Evolutionary conservation across 2,888 invertebrate species (phyloP).

Genomic region (Aleiodes testaceus): DNA sequence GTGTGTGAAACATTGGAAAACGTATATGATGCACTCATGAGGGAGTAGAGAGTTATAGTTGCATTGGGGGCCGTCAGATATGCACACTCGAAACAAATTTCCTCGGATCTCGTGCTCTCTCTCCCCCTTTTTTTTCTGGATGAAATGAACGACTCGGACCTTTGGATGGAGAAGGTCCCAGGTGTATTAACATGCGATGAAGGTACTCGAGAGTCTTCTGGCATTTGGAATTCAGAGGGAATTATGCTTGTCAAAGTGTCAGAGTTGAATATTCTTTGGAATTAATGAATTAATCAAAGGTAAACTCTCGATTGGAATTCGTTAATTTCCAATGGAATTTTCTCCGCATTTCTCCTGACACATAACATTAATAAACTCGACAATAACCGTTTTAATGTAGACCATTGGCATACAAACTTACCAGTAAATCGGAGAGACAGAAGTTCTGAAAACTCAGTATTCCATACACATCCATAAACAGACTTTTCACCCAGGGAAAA

Average conservation of each 20-base stretch:
- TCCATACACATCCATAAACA: background rate
- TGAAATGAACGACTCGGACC: background rate
- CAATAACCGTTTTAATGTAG: conserved; percentile 20
- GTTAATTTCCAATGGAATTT: conserved; percentile 59
- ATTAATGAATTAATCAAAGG: no score
- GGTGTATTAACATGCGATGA: no score
- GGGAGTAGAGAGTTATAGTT: conserved; percentile 24
- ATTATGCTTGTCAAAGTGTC: no score
- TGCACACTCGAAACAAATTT: conserved; percentile 52
- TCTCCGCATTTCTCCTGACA: conserved; percentile 29
- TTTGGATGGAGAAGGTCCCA: no score
- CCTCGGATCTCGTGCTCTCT: conserved; percentile 40
- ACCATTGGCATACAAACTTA: conserved; percentile 27
- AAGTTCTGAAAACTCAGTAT: conserved; percentile 1
- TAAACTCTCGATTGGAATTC: background rate
- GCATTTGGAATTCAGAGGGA: no score
- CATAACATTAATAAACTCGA: conserved; percentile 15
- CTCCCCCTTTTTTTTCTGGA: background rate
- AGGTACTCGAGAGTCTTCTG: no score
- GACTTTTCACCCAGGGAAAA: no score
- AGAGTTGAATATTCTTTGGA: no score
- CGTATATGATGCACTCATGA: conserved; percentile 24
- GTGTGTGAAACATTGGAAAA: conserved; percentile 19
- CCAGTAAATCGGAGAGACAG: conserved; percentile 7
- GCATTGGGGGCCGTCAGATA: conserved; percentile 8